phyloP scores from a whole-genome alignment of 2,797 vertebrate genomes.

The Parauchenoglanis punctatus region DNA sequence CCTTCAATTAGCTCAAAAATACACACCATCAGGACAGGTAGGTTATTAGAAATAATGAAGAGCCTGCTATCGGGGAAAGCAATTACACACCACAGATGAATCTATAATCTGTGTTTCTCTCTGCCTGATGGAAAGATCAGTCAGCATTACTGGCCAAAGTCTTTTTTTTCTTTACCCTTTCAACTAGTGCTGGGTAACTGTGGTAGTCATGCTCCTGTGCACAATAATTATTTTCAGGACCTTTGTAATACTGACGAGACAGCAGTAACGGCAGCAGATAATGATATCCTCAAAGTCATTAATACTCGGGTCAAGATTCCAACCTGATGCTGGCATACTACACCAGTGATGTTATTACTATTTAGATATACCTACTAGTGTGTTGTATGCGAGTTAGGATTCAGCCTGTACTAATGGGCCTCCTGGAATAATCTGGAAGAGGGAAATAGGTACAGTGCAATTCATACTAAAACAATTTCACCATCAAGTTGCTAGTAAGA shows the following conservation, averaged over 20 bases:
- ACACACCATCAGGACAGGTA: slow-evolving; percentile 50
- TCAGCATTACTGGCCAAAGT: slow-evolving; percentile 19
- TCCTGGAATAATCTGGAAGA: not conserved
- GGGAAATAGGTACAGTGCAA: not conserved
- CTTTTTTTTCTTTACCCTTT: slow-evolving; percentile 3
- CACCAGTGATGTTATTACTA: not conserved
- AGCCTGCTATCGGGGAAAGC: slow-evolving; percentile 50
- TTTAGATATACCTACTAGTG: not conserved
- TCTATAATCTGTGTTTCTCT: slow-evolving; percentile 50
- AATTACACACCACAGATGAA: slow-evolving; percentile 64
- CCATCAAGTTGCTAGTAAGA: not conserved
- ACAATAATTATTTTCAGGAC: not conserved
- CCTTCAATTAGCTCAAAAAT: slow-evolving; percentile 58
- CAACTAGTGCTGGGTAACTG: too few species aligned
- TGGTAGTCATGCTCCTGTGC: not conserved
- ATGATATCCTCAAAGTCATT: not conserved
- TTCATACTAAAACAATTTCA: not conserved
- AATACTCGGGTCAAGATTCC: not conserved
- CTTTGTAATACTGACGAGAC: not conserved
- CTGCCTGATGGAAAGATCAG: slow-evolving; percentile 45
- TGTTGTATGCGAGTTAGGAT: not conserved
- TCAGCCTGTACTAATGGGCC: not conserved
- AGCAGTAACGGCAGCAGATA: not conserved
- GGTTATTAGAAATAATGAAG: slow-evolving; percentile 65
- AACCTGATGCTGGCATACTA: too few species aligned